Base-by-base conservation (phyloP, 2,113 vertebrate genomes). In the Pithys albifrons region DNA sequence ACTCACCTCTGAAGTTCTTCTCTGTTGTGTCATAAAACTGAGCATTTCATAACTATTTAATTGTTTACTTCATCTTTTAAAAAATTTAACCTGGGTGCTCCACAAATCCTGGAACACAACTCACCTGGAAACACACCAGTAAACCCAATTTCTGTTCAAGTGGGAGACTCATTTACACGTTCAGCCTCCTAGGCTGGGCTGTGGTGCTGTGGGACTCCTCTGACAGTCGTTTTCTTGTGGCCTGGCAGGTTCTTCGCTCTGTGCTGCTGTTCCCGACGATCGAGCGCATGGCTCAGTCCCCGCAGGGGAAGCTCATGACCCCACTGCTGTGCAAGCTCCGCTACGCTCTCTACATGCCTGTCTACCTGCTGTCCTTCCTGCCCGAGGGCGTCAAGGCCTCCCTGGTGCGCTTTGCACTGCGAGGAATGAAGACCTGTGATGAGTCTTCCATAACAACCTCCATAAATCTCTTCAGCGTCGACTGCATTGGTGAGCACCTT, bases 231-330 rank as follows among this genome's bases (percentile, higher is more conserved):
- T 29, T 69, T 86, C 79, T 89, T 8, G 0, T 82, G 86, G 3
- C 39, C 61, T 5, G 61, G 0, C 94, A 99, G 99, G 97, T 99
- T 46, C 59, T 99, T 41, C 99, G 98, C 95, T 97, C 98, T 2
- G 92, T 99, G 91, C 96, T 99, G 98, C 98, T 99, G 43, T 99
- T 99, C 87, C 99, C 99, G 4, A 99, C 99, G 1, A 99, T 99
- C 17, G 99, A 99, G 89, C 98, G 98, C 33, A 99, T 99, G 97
- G 98, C 99, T 11, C 97, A 98, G 97, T 98, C 98, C 4, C 99
- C 99, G 3, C 98, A 98, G 24, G 99, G 99, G 27, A 98, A 98
- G 96, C 89, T 99, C 29, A 97, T 99, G 98, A 99, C 99, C 8
- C 99, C 99, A 1, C 9, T 99, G 70, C 82, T 99, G 69, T 99